Evolutionary conservation across 2,797 vertebrate genomes (phyloP), one percentile per base, ranked within the genome.

Genomic region (Pseudotriccus pelzelni): DNA sequence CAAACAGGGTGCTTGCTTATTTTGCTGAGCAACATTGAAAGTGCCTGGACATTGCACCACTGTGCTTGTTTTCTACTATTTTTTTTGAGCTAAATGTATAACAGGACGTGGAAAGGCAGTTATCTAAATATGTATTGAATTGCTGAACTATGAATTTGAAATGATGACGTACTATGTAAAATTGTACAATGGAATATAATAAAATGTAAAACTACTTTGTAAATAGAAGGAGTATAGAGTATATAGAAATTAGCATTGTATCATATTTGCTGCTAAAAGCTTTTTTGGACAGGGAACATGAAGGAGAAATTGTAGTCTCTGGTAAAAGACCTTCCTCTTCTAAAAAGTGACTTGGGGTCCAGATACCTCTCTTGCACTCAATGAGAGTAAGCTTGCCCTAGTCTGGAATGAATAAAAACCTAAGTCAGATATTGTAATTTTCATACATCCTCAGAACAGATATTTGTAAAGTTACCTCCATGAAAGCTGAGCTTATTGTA

Each of bases 1-100:
- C 96, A 92, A 75, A 97, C 96, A 98, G 97, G 93, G 96, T 98
- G 94, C 97, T 97, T 96, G 94, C 80, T 77, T 96, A 68, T 87
- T 97, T 95, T 97, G 95, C 97, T 96, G 92, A 97, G 95, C 96
- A 95, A 83, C 96, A 56, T 93, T 95, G 97, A 84, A 98, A 98
- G 97, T 98, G 98, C 98, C 98, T 98, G 96, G 96, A 97, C 96
- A 94, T 90, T 96, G 95, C 96, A 96, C 96, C 97, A 96, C 97
- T 97, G 96, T 96, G 94, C 94, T 97, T 95, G 68, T 95, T 97
- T 97, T 97, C 76, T 97, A 95, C 94, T 95, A 1, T 96, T 84
- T 82, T 78, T 78, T 81, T 97, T 95, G 89, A 69, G 95, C 86
- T 94, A 88, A 94, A 92, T 75, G 37, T 97, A 27, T 92, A 84